Base-by-base conservation (phyloP, 2,888 invertebrate genomes). In the Selenia dentaria region DNA sequence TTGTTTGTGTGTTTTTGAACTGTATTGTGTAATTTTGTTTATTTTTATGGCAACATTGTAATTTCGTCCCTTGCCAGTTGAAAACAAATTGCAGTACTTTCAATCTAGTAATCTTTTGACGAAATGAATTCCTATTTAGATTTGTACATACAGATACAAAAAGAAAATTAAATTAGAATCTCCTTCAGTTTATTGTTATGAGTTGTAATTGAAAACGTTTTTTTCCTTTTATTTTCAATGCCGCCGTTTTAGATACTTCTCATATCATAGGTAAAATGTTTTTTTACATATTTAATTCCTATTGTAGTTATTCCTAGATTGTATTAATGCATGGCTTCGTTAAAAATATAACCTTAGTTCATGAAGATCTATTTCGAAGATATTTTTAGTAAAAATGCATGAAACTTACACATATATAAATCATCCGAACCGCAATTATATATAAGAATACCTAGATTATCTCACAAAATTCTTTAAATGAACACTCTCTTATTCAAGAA, bases 181-280 rank as follows among this genome's bases (percentile, higher is more conserved):
- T n/a, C n/a, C n/a, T n/a, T n/a, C n/a, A n/a, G n/a, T 16, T 16
- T 16, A 16, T 16, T 16, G 16, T 16, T 16, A 2, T 16, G 16
- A 16, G n/a, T n/a, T 4, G 16, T 16, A 8, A 27, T 36, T 28
- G 2, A n/a, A 29, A 22, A 31, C 24, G 9, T 26, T 44, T 1
- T 25, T 25, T 10, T 3, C 29, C 6, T 39, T 10, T 39, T 31
- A 12, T 20, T 9, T 20, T 16, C 6, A 6, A 8, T 13, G 25
- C 25, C 18, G 13, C 33, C 6, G 51, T 31, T 56, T 56, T 36
- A 33, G 47, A 53, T 50, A 45, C 37, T 28, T 28, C 28, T 10
- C 12, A 26, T 44, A 38, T 12, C 45, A 31, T 40, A 45, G 34
- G 45, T 45, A 27, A 26, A 0, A 32, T 11, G 8, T 14, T 10